A percentile compares a stretch with the other conserved stretches of the same genome.
phyloP scores from a whole-genome alignment of 2,797 vertebrate species.

The Alectoris magna region DNA sequence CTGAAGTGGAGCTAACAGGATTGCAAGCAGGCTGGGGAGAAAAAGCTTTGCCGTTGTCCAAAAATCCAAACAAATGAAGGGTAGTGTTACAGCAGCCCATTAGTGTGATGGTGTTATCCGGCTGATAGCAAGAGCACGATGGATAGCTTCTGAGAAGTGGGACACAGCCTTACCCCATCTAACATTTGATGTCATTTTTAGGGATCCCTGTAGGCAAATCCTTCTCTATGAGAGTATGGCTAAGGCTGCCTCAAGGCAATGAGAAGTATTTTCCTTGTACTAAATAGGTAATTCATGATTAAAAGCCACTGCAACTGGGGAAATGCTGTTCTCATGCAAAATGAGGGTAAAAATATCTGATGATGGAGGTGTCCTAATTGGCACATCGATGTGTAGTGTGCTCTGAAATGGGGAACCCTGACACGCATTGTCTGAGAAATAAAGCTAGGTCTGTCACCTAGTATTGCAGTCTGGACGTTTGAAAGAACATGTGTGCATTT shows the following conservation, averaged over 20 bases:
- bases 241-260: not conserved
- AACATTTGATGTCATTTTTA: not conserved
- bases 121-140: not conserved
- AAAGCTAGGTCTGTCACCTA: slow-evolving; percentile 20
- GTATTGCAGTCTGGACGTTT: slow-evolving; percentile 23
- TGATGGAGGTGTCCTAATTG: slow-evolving; percentile 32
- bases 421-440: slow-evolving; percentile 11
- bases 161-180: not conserved
- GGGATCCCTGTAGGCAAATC: not conserved
- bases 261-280: not conserved
- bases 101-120: not conserved
- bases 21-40: not conserved
- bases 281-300: not conserved
- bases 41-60: not conserved
- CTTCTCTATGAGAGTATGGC: not conserved
- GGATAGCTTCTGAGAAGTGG: not conserved
- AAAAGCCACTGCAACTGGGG: slow-evolving; percentile 9
- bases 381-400: not conserved
- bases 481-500: not conserved
- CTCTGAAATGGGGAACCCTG: not conserved
- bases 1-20: slow-evolving; percentile 7
- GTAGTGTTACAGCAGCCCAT: not conserved
- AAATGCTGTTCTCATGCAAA: slow-evolving; percentile 5
- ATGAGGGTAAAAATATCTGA: slow-evolving; percentile 16
- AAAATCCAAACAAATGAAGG: not conserved